Conservation (phyloP, 2,797 vertebrate genomes). For the Gymnoscopelus microlampas region DNA sequence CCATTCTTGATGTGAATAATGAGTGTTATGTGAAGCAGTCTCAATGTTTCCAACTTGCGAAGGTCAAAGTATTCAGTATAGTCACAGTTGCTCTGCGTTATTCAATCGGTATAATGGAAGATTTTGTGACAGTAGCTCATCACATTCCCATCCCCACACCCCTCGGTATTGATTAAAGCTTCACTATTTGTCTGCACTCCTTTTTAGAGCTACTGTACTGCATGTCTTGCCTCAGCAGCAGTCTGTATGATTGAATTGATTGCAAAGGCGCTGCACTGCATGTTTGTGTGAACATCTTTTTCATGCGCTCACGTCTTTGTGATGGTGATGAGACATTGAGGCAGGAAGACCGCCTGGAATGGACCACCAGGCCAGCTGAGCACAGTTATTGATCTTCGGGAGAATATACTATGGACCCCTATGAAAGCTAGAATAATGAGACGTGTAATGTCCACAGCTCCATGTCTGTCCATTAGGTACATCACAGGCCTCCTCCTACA, state of each 20-base stretch:
- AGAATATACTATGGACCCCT: slow-evolving; percentile 24
- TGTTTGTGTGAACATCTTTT: slow-evolving; percentile 33
- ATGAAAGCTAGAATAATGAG: slow-evolving; percentile 50
- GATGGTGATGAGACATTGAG: slow-evolving; percentile 2
- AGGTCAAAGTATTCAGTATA: too few species aligned
- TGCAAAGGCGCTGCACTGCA: neutral
- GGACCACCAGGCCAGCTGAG: slow-evolving; percentile 4
- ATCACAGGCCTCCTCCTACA: slow-evolving; percentile 33
- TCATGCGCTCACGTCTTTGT: slow-evolving; percentile 29
- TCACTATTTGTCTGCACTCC: slow-evolving; percentile 15
- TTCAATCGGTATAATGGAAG: slow-evolving; percentile 4
- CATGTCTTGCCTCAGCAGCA: slow-evolving; percentile 7
- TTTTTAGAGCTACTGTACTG: slow-evolving; percentile 22
- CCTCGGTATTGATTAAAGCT: slow-evolving; percentile 6
- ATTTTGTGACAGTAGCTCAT: slow-evolving; percentile 4
- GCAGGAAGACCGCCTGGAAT: slow-evolving; percentile 10
- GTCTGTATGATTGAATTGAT: slow-evolving; percentile 28
- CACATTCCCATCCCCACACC: neutral
- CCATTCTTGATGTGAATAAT: neutral
- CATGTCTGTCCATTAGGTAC: slow-evolving; percentile 28
- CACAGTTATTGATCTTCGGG: slow-evolving; percentile 44
- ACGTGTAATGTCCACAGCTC: slow-evolving; percentile 7
- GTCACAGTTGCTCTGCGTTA: slow-evolving; percentile 4
- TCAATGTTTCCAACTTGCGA: too few species aligned
- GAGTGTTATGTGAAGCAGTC: neutral